A percentile compares a stretch with the other conserved stretches of the same genome.
phyloP scores from a whole-genome alignment of 1,140 invertebrate genomes.

The Drosophila mauritiana region DNA sequence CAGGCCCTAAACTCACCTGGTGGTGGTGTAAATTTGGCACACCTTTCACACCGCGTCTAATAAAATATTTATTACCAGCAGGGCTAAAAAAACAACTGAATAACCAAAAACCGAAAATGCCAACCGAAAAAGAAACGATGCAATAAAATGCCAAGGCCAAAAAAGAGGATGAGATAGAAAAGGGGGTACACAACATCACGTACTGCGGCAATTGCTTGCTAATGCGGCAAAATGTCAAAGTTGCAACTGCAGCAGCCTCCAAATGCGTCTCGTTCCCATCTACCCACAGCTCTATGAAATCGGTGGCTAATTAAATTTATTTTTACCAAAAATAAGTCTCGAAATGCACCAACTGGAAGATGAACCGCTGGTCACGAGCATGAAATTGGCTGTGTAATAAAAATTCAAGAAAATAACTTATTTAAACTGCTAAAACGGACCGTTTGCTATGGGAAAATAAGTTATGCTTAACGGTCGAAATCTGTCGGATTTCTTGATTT shows the following conservation, averaged over 20 bases:
- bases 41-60: conserved; percentile 59
- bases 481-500: conserved; percentile 50
- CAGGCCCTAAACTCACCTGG: conserved; percentile 30
- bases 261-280: background rate
- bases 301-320: conserved; percentile 77
- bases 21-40: conserved; percentile 55
- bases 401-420: conserved; percentile 17
- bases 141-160: conserved; percentile 28
- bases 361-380: conserved; percentile 67
- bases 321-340: conserved; percentile 36
- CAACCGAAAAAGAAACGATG: conserved; percentile 11
- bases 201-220: conserved; percentile 57
- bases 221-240: conserved; percentile 74
- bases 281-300: conserved; percentile 35
- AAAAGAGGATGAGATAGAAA: background rate
- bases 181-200: conserved; percentile 43
- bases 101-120: conserved; percentile 15
- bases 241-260: conserved; percentile 37
- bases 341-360: conserved; percentile 50
- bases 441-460: conserved; percentile 58
- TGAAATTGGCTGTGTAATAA: conserved; percentile 34
- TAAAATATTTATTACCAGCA: conserved; percentile 74
- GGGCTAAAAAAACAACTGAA: conserved; percentile 32
- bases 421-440: conserved; percentile 14
- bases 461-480: conserved; percentile 56